Evolutionary conservation across 1,140 invertebrate genomes (phyloP).

Genomic region (Meteorus sp.): DNA sequence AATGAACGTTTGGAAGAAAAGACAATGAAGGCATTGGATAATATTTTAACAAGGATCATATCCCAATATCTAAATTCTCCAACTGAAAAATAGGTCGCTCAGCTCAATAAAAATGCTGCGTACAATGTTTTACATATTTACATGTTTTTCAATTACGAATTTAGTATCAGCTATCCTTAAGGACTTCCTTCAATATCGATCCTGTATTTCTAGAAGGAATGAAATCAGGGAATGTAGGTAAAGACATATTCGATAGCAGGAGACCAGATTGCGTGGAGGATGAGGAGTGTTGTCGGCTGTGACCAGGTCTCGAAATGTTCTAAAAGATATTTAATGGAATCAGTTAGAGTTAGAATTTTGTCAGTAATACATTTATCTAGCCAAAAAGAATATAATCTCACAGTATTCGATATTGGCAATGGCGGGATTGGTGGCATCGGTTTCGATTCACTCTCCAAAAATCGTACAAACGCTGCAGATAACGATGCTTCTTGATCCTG

Average conservation of each 20-base stretch:
- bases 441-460: conserved; percentile 83
- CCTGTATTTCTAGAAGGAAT: conserved; percentile 67
- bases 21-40: too few relatives aligned
- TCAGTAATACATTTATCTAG: conserved; percentile 6
- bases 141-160: background rate
- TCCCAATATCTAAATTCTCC: too few relatives aligned
- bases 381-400: conserved; percentile 30
- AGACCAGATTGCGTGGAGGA: conserved; percentile 58
- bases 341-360: conserved; percentile 7
- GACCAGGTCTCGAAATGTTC: conserved; percentile 45
- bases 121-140: too few relatives aligned
- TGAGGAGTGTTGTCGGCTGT: conserved; percentile 50
- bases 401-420: conserved; percentile 61
- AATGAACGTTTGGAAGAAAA: too few relatives aligned
- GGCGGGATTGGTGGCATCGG: conserved; percentile 67
- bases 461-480: conserved; percentile 86
- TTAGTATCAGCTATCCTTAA: conserved; percentile 67
- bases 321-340: conserved; percentile 28
- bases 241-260: conserved; percentile 62
- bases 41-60: too few relatives aligned
- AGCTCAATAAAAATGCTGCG: too few relatives aligned
- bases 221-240: conserved; percentile 67
- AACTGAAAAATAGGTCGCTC: too few relatives aligned
- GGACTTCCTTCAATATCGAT: conserved; percentile 70
- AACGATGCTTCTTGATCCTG: conserved; percentile 65